These are phyloP conservation scores for Reticulitermes speratus DNA, from an alignment of 1,140 invertebrate species.

Conservation along the genomic window DNA sequence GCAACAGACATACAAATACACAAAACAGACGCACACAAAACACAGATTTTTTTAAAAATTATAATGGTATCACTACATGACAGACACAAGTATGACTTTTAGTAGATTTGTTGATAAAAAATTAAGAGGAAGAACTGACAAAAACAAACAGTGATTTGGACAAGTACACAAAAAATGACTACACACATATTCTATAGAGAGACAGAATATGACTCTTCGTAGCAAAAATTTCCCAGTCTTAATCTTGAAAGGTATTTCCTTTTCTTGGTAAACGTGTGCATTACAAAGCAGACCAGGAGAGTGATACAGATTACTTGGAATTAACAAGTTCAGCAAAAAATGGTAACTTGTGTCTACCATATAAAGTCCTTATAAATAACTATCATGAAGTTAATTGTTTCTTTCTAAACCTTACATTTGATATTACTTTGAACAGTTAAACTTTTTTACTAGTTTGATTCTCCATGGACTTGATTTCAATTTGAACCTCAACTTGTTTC, in stretches of 20 bases:
- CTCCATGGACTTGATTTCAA: background rate
- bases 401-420: background rate
- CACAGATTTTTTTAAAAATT: constrained; percentile 48
- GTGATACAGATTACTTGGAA: background rate
- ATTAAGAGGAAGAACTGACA: constrained; percentile 12
- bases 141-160: background rate
- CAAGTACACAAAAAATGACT: constrained; percentile 18
- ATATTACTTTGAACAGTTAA: background rate
- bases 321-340: background rate
- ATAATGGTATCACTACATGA: constrained; percentile 53
- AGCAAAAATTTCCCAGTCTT: background rate
- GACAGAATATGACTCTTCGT: constrained; percentile 1
- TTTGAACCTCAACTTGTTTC: background rate
- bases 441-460: background rate
- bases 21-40: constrained; percentile 40
- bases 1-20: constrained; percentile 17
- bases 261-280: background rate
- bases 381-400: constrained; percentile 2
- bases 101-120: constrained; percentile 23
- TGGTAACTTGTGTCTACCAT: constrained; percentile 57
- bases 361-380: constrained; percentile 31
- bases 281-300: background rate
- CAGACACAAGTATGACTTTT: constrained; percentile 52
- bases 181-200: constrained; percentile 29
- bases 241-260: background rate